phyloP scores from a whole-genome alignment of 2,113 vertebrate genomes.

The Scalopus aquaticus region DNA sequence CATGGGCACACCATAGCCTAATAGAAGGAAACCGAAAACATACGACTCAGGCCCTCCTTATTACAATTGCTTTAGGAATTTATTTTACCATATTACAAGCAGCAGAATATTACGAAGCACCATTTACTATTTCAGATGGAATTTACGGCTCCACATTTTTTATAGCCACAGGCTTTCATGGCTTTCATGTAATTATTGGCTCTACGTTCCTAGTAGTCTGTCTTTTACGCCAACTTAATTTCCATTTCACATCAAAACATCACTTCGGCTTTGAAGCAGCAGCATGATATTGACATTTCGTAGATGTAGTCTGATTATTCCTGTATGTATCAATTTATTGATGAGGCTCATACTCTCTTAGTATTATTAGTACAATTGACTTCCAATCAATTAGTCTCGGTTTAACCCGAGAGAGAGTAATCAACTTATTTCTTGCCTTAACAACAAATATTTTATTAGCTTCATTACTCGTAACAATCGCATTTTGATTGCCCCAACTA shows the following conservation, averaged over 20 bases:
- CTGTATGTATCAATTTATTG: neutral
- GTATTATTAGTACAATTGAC: neutral
- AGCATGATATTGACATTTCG: neutral
- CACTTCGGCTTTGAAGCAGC: neutral
- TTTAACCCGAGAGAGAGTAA: neutral
- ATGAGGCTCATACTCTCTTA: neutral
- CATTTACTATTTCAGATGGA: neutral
- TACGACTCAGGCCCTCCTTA: accelerated
- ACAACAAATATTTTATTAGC: neutral
- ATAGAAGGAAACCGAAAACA: neutral
- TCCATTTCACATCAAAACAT: neutral
- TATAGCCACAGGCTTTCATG: neutral
- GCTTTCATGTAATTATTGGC: neutral
- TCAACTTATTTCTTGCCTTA: neutral
- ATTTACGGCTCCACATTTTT: neutral
- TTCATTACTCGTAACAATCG: neutral
- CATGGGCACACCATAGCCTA: neutral
- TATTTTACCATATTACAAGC: accelerated
- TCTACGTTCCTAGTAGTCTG: neutral
- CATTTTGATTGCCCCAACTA: neutral
- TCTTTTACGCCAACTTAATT: neutral
- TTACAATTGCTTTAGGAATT: accelerated
- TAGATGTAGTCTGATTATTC: neutral
- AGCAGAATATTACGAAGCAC: neutral
- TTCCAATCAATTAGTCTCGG: neutral